Conservation (phyloP, 2,113 vertebrate species). For the Neolamprologus tretocephalus region DNA sequence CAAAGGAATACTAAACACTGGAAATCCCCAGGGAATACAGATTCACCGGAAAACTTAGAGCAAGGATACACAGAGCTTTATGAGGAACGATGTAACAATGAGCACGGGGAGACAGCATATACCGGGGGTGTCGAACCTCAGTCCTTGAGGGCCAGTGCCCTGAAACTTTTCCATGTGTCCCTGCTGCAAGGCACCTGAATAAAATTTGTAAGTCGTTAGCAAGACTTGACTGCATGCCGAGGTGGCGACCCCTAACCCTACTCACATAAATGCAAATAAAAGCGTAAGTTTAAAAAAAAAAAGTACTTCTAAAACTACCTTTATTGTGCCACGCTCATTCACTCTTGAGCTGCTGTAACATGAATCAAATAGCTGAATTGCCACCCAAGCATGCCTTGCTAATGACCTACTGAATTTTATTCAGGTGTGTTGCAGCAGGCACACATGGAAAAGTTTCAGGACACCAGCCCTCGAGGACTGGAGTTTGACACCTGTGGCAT, state of each 20-base stretch:
- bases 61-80: background rate
- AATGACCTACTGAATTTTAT: background rate
- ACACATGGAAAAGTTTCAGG: background rate
- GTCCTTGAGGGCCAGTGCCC: background rate
- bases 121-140: rapidly evolving
- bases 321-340: background rate
- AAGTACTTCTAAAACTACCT: background rate
- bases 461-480: background rate
- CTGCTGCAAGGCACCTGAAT: background rate
- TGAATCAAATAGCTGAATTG: background rate
- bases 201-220: background rate
- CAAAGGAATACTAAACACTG: background rate
- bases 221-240: background rate
- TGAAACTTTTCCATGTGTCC: background rate
- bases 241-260: background rate
- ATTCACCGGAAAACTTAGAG: background rate
- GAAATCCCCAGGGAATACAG: background rate
- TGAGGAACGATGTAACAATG: background rate
- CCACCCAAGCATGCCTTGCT: background rate
- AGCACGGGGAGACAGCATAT: rapidly evolving
- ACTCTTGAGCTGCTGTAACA: background rate
- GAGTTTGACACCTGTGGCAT: background rate
- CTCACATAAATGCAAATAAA: background rate
- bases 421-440: background rate
- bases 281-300: rapidly evolving